Base-by-base conservation (phyloP, 2,797 vertebrate genomes). In the Dermochelys coriacea region DNA sequence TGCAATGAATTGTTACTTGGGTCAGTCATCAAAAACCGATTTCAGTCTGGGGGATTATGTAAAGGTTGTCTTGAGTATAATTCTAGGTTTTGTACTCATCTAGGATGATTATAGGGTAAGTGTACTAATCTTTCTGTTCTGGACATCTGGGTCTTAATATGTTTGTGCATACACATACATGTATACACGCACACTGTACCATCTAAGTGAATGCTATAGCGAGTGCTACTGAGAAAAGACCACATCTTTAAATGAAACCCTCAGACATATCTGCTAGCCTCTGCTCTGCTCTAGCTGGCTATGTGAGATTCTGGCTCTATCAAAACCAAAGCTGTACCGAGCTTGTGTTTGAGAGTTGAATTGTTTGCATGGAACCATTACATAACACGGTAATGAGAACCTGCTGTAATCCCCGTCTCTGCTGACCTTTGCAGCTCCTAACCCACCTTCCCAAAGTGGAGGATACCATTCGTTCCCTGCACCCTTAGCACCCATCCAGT, bases 101-200 rank as follows among this genome's bases (percentile, higher is more conserved):
- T n/a, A 10, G 16, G 61, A 5, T n/a, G 34, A n/a, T 21, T 37
- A 29, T 47, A 83, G 84, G 88, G 92, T 75, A 94, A 91, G 55
- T 31, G 71, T 80, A 71, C 61, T 94, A 54, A 91, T 86, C 82
- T 78, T 93, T 75, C 71, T 29, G 5, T 93, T 93, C 68, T 37
- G 57, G 90, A 47, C 61, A 61, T 51, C 50, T 94, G 91, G 29
- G 61, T 85, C 34, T 61, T 61, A 61, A 61, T 61, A 15, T 34
- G 59, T 61, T 15, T 16, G 59, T 61, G 15, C 31, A 16, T 61
- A 16, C 59, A 61, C 29, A 8, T 15, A 61, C 31, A 34, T 34
- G 15, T 61, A 16, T 61, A 61, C 59, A 61, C 57, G 83, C 80
- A 61, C 16, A 10, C 16, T 5, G 55, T 79, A 59, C 0, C 0